Percentiles rank a stretch among this genome's conserved stretches.
Conservation (phyloP, 1,140 invertebrate species). For the Drosophila punjabiensis region DNA sequence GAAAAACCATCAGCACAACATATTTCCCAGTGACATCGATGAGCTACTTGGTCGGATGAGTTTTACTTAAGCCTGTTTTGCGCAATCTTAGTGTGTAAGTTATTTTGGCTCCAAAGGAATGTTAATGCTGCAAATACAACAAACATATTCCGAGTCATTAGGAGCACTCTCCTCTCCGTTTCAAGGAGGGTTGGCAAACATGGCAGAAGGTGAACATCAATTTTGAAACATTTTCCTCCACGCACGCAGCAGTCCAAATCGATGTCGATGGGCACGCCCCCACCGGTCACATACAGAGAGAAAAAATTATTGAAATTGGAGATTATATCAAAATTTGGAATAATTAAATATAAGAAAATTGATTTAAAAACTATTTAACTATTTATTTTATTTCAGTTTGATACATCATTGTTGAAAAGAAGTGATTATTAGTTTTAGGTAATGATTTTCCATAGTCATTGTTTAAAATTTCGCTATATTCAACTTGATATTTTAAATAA, state of each 20-base stretch:
- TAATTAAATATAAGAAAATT: no score
- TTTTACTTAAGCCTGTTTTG: constrained; percentile 65
- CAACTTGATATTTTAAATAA: no score
- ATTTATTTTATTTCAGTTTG: no score
- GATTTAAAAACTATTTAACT: no score
- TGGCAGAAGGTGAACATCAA: constrained; percentile 78
- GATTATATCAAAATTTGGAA: no score
- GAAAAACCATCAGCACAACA: constrained; percentile 14
- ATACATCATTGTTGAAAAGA: no score
- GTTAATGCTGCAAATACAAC: constrained; percentile 72
- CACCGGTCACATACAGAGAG: constrained; percentile 42
- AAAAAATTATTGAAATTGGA: background rate
- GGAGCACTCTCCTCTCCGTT: background rate
- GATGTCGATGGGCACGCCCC: constrained; percentile 72
- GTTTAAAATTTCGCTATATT: no score
- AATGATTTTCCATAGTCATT: no score
- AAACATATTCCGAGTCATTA: constrained; percentile 74
- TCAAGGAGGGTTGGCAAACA: constrained; percentile 15
- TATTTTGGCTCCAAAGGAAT: constrained; percentile 65
- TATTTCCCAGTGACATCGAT: constrained; percentile 33
- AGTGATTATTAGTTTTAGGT: no score
- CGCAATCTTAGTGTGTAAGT: constrained; percentile 50
- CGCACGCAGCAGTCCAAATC: constrained; percentile 59
- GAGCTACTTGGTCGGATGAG: constrained; percentile 23
- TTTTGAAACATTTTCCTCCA: constrained; percentile 74